phyloP scores from a whole-genome alignment of 2,888 invertebrate genomes.

The Eueremaeus valkanovi region DNA sequence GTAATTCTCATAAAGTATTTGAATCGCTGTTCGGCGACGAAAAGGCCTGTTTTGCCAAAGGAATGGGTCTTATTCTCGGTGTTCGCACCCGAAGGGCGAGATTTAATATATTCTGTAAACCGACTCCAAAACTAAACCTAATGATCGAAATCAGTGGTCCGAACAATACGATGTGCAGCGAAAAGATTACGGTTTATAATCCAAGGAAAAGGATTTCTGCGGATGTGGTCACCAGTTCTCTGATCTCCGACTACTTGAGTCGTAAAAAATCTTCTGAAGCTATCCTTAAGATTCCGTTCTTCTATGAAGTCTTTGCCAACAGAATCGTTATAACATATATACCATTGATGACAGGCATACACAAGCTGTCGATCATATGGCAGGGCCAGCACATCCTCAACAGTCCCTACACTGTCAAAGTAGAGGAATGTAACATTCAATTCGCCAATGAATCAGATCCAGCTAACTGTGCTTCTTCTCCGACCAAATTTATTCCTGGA shows the following conservation, averaged over 20 bases:
- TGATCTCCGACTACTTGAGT: not conserved
- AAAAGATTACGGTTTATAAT: slow-evolving; percentile 44
- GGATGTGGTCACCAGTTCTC: slow-evolving; percentile 26
- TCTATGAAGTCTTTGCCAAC: slow-evolving; percentile 46
- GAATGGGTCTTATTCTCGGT: slow-evolving; percentile 51
- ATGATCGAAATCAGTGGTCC: slow-evolving; percentile 51
- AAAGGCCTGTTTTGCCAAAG: slow-evolving; percentile 49
- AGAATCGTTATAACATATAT: slow-evolving; percentile 47
- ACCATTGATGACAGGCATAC: slow-evolving; percentile 46
- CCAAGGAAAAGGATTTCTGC: slow-evolving; percentile 41
- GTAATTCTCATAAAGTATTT: slow-evolving; percentile 12
- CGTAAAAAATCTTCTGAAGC: slow-evolving; percentile 1
- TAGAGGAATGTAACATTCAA: slow-evolving; percentile 45
- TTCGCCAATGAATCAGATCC: too few species aligned
- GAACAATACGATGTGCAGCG: slow-evolving; percentile 48
- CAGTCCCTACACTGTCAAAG: slow-evolving; percentile 47
- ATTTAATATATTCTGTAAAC: slow-evolving; percentile 49
- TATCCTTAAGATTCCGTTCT: slow-evolving; percentile 46
- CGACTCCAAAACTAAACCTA: slow-evolving; percentile 45
- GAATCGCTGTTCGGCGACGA: slow-evolving; percentile 15
- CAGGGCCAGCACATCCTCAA: slow-evolving; percentile 48
- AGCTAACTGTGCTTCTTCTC: not conserved
- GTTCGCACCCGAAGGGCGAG: slow-evolving; percentile 51
- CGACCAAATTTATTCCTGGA: slow-evolving; percentile 32
- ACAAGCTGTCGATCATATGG: slow-evolving; percentile 48